A percentile compares a stretch with the other conserved stretches of the same genome.
phyloP scores from a whole-genome alignment of 2,888 invertebrate genomes.

The Incurvaria masculella region DNA sequence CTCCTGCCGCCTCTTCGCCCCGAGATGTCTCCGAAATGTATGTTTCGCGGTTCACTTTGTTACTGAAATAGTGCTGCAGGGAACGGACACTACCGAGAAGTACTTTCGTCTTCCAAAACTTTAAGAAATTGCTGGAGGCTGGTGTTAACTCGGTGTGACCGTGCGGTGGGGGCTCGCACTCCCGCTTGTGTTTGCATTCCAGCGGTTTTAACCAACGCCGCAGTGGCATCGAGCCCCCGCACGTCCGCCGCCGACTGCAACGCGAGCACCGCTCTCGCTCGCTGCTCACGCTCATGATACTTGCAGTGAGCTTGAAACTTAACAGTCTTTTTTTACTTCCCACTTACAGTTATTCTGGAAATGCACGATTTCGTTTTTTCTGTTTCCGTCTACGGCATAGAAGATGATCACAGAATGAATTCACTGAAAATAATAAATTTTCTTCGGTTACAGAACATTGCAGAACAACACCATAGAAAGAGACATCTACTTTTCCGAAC shows the following conservation, averaged over 20 bases:
- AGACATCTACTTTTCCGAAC: no score
- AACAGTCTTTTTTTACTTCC: no score
- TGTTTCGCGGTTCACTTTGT: constrained; percentile 26
- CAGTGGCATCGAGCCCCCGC: constrained; percentile 17
- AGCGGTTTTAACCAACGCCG: constrained; percentile 49
- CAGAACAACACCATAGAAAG: no score
- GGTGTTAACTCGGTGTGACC: background rate
- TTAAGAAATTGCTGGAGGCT: constrained; percentile 37
- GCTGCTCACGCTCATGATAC: background rate
- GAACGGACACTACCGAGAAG: constrained; percentile 45
- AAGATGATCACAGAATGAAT: no score
- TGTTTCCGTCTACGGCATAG: no score
- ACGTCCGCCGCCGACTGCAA: constrained; percentile 34
- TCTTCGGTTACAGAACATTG: no score
- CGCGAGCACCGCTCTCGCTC: constrained; percentile 36
- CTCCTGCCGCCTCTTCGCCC: background rate
- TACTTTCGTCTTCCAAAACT: constrained; percentile 49
- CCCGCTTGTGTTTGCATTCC: constrained; percentile 47
- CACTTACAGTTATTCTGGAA: no score
- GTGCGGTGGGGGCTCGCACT: background rate
- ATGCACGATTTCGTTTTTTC: no score
- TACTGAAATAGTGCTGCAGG: constrained; percentile 43
- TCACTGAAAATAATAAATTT: no score
- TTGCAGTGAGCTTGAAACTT: no score
- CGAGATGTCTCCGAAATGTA: background rate